Evolutionary conservation across 2,797 vertebrate species (phyloP).

Genomic region (Falco columbarius): DNA sequence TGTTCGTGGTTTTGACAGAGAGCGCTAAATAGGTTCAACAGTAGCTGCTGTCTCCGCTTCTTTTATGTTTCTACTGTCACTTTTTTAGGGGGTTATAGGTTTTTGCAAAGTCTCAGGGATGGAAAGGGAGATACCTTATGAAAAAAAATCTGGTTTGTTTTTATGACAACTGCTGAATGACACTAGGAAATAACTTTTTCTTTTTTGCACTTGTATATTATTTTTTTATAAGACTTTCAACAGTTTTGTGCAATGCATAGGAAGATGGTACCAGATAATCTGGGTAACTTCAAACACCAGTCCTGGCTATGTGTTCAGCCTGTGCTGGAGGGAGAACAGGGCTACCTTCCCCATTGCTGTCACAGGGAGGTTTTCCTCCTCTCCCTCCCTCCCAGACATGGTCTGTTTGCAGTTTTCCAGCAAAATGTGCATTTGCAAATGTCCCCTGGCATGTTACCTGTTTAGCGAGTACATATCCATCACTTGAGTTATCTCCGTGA

Average conservation of each 20-base stretch:
- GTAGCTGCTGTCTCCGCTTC: not conserved
- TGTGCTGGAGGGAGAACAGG: not conserved
- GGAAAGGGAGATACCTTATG: not conserved
- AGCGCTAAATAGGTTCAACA: not conserved
- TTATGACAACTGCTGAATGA: not conserved
- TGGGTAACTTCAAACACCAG: not conserved
- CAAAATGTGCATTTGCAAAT: not conserved
- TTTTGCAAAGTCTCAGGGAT: not conserved
- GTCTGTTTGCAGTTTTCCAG: not conserved
- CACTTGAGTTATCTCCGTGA: conserved; percentile 15
- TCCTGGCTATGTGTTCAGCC: not conserved
- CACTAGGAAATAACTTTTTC: not conserved
- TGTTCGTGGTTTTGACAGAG: not conserved
- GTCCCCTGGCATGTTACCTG: not conserved
- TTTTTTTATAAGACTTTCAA: not conserved
- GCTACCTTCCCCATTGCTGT: not conserved
- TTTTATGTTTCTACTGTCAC: not conserved
- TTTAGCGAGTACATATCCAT: not conserved
- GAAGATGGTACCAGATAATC: not conserved
- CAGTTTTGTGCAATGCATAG: not conserved
- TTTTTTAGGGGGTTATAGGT: not conserved
- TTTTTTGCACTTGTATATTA: not conserved
- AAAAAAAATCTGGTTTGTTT: not conserved
- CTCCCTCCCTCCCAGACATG: not conserved
- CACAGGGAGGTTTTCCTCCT: not conserved